A percentile compares a stretch with the other conserved stretches of the same genome.
Evolutionary conservation across 1,140 invertebrate species (phyloP).

Genomic region (Habropoda laboriosa): DNA sequence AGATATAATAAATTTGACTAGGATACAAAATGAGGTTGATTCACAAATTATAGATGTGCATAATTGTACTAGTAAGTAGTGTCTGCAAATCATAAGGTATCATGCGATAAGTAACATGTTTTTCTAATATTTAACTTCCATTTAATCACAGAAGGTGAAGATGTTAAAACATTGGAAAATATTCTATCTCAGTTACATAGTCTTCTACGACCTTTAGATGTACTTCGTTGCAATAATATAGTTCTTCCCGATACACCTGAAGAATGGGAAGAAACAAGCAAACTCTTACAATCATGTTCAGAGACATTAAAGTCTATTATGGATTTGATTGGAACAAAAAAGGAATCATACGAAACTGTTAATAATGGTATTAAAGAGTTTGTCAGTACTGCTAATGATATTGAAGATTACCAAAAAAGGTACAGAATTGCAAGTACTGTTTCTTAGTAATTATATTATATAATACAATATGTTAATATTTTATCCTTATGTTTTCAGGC

Average conservation of each 20-base stretch:
- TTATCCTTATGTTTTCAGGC: constrained; percentile 36
- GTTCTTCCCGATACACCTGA: constrained; percentile 56
- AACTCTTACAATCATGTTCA: constrained; percentile 46
- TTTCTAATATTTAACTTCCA: constrained; percentile 6
- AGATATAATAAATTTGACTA: constrained; percentile 50
- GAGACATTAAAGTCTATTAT: constrained; percentile 50
- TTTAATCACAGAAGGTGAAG: constrained; percentile 43
- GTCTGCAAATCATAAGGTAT: not conserved
- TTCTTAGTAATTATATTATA: not conserved
- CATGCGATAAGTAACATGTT: not conserved
- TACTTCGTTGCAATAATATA: constrained; percentile 59
- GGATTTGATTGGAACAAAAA: constrained; percentile 47
- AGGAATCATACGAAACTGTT: constrained; percentile 36
- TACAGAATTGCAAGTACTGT: constrained; percentile 12
- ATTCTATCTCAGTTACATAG: constrained; percentile 46
- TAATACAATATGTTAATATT: not conserved
- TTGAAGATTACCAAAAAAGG: constrained; percentile 55
- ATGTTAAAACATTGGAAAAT: constrained; percentile 29
- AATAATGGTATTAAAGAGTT: constrained; percentile 56
- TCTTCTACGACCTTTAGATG: constrained; percentile 55
- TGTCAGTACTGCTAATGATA: constrained; percentile 27
- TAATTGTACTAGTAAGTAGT: constrained; percentile 51
- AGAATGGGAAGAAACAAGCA: constrained; percentile 42
- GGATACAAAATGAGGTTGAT: constrained; percentile 36
- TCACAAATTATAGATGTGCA: constrained; percentile 36